These are phyloP conservation scores for Solenodon paradoxus DNA, from an alignment of 2,113 vertebrate genomes.

Conservation along the genomic window DNA sequence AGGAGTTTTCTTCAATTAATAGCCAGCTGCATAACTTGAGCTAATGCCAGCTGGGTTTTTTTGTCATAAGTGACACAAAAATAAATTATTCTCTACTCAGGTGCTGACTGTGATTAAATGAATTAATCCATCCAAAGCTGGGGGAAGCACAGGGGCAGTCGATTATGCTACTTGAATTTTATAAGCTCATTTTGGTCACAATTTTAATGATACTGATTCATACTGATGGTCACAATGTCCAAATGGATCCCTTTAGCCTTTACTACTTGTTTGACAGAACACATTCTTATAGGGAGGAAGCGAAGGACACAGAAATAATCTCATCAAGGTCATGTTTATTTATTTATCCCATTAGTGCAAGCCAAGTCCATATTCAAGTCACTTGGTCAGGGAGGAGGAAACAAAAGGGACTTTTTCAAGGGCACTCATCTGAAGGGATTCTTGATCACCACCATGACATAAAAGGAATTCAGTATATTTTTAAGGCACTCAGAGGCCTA, in stretches of 20 bases:
- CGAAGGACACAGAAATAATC: neutral
- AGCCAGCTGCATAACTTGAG: conserved; percentile 80
- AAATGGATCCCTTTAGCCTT: neutral
- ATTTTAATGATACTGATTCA: neutral
- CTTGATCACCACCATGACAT: neutral
- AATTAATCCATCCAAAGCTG: conserved; percentile 39
- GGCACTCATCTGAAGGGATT: neutral
- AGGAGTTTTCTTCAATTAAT: conserved; percentile 81
- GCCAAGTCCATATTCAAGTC: neutral
- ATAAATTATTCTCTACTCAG: conserved; percentile 71
- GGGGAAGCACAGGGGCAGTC: neutral
- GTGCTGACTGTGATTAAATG: conserved; percentile 55
- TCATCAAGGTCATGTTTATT: neutral
- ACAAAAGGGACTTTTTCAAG: neutral
- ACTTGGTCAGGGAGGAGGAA: accelerated
- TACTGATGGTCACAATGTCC: neutral
- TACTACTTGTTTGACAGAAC: neutral
- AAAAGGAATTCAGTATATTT: neutral
- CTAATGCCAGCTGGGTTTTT: conserved; percentile 72
- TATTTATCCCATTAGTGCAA: neutral
- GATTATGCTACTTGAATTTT: neutral
- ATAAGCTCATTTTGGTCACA: neutral
- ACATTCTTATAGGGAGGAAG: neutral
- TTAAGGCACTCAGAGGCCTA: neutral
- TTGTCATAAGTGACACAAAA: conserved; percentile 72